Evolutionary conservation across 2,888 invertebrate genomes (phyloP).

Genomic region (Phortica magna): DNA sequence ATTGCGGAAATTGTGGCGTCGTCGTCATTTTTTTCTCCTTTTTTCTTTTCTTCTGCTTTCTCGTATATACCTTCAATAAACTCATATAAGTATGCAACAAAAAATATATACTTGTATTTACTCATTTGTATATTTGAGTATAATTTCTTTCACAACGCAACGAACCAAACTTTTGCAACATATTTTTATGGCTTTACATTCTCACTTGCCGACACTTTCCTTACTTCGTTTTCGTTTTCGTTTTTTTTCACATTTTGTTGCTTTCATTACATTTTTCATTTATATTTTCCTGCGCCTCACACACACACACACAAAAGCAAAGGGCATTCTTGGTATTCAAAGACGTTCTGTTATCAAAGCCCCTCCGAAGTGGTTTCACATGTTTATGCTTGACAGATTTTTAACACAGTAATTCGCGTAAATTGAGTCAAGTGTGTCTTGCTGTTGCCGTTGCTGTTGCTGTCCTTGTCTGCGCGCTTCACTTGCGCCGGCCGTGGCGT

Average conservation of each 20-base stretch:
- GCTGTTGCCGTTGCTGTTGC: slow-evolving; percentile 25
- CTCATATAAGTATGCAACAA: background rate
- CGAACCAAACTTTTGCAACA: slow-evolving; percentile 64
- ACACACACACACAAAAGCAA: slow-evolving; percentile 11
- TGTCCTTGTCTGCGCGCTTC: background rate
- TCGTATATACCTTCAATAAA: background rate
- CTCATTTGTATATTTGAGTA: slow-evolving; percentile 40
- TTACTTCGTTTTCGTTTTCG: background rate
- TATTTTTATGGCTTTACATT: slow-evolving; percentile 68
- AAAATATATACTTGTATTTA: background rate
- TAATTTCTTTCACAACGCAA: slow-evolving; percentile 67
- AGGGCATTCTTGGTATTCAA: slow-evolving; percentile 65
- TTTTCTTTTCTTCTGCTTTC: background rate
- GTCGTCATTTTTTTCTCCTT: slow-evolving; percentile 43
- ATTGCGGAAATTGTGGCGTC: slow-evolving; percentile 70
- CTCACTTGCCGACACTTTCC: background rate
- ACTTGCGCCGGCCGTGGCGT: background rate
- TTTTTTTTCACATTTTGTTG: background rate
- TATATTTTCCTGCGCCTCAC: slow-evolving; percentile 55
- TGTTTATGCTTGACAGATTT: slow-evolving; percentile 31
- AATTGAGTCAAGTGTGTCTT: slow-evolving; percentile 66
- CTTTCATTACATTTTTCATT: slow-evolving; percentile 55
- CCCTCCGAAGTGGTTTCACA: slow-evolving; percentile 53
- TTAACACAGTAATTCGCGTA: slow-evolving; percentile 39
- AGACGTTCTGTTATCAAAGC: slow-evolving; percentile 56